Evolutionary conservation across 2,797 vertebrate genomes (phyloP).

Genomic region (Sebastes iracundus): DNA sequence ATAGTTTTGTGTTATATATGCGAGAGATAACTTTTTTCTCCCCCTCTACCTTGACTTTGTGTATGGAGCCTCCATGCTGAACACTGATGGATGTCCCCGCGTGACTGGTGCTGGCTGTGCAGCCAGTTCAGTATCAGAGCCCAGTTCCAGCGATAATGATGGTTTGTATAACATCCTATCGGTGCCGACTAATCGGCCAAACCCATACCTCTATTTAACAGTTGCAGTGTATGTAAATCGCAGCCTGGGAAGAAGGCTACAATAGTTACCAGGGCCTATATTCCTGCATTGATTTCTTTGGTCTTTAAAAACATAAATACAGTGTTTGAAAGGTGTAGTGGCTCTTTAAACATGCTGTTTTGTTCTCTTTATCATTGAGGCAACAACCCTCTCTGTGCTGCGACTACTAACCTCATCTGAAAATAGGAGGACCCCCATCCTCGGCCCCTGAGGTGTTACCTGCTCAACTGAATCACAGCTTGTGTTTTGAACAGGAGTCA

Average conservation of each 20-base stretch:
- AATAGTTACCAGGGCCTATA: not conserved
- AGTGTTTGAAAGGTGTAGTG: not conserved
- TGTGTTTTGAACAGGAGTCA: slow-evolving; percentile 13
- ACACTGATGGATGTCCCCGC: too few relatives aligned
- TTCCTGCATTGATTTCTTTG: not conserved
- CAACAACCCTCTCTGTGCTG: not conserved
- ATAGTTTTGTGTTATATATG: too few relatives aligned
- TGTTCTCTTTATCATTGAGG: not conserved
- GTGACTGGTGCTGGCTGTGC: too few relatives aligned
- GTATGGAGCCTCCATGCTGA: fast-evolving
- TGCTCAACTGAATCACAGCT: not conserved
- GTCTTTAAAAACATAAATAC: not conserved
- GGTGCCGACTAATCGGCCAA: too few relatives aligned
- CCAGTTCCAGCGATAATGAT: too few relatives aligned
- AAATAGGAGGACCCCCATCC: not conserved
- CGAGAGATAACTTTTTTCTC: fast-evolving
- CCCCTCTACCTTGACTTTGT: too few relatives aligned
- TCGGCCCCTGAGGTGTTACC: not conserved
- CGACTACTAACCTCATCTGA: not conserved
- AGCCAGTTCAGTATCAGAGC: too few relatives aligned
- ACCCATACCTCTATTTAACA: too few relatives aligned
- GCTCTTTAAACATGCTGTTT: not conserved
- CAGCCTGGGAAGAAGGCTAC: not conserved
- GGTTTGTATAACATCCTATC: too few relatives aligned
- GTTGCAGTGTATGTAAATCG: not conserved